Percentiles rank a stretch among this genome's conserved stretches.
phyloP scores from a whole-genome alignment of 2,888 invertebrate genomes.

The Diaprepes abbreviatus region DNA sequence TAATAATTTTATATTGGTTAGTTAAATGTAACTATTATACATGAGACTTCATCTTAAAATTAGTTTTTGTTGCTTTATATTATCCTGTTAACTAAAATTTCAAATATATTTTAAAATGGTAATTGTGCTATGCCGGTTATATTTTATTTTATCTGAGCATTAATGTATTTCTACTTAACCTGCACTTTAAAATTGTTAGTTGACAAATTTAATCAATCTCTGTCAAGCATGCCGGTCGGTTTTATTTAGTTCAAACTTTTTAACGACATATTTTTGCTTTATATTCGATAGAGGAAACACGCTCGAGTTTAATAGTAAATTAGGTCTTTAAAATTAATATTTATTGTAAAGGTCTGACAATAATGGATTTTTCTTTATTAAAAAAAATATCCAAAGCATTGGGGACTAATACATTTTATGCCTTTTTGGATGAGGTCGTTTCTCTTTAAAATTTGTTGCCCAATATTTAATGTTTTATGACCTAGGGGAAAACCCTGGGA shows the following conservation, averaged over 20 bases:
- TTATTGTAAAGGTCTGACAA: too few relatives aligned
- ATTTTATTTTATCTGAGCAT: conserved; percentile 1
- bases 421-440: too few relatives aligned
- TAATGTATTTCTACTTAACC: conserved; percentile 13
- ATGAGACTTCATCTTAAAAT: too few relatives aligned
- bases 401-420: too few relatives aligned
- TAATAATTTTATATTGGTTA: too few relatives aligned
- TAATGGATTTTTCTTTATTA: too few relatives aligned
- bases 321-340: not conserved
- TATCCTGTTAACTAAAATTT: not conserved
- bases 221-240: not conserved
- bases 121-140: not conserved
- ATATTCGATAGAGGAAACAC: not conserved
- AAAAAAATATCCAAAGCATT: too few relatives aligned
- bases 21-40: too few relatives aligned
- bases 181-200: not conserved
- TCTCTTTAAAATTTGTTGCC: too few relatives aligned
- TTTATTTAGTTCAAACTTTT: not conserved
- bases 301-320: not conserved
- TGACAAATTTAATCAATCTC: conserved; percentile 6
- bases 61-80: too few relatives aligned
- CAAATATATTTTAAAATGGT: not conserved
- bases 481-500: too few relatives aligned
- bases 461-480: too few relatives aligned
- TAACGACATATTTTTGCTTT: not conserved